Evolutionary conservation across 2,797 vertebrate genomes (phyloP).

Genomic region (Coregonus sp.): DNA sequence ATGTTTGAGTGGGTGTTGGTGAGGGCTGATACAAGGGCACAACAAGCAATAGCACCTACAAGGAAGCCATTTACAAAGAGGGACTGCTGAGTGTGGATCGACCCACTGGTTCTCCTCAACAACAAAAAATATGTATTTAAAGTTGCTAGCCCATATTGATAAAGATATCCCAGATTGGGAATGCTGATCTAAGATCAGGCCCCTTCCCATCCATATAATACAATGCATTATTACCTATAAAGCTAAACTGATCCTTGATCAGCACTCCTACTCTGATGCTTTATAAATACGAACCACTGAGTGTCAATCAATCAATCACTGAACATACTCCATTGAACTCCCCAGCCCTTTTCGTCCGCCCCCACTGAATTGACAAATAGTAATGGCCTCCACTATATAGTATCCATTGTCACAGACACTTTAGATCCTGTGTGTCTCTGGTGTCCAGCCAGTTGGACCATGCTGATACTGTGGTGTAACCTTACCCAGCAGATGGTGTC

Average conservation of each 20-base stretch:
- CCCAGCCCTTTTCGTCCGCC: not conserved
- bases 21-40: not conserved
- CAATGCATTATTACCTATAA: not conserved
- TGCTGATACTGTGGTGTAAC: constrained; percentile 42
- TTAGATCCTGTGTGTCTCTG: not conserved
- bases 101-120: not conserved
- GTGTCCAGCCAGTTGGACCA: constrained; percentile 14
- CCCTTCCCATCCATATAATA: not conserved
- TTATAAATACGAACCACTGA: not conserved
- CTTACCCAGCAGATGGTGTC: constrained; percentile 66
- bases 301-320: not conserved
- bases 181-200: not conserved
- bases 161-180: no score
- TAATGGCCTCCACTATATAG: not conserved
- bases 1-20: not conserved
- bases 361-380: not conserved
- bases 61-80: not conserved
- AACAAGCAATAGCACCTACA: not conserved
- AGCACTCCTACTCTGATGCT: not conserved
- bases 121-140: not conserved
- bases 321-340: not conserved
- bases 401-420: not conserved
- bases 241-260: not conserved
- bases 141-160: no score
- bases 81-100: not conserved